These are phyloP conservation scores for Oligia fasciuncula DNA, from an alignment of 2,888 invertebrate species.

Conservation along the genomic window DNA sequence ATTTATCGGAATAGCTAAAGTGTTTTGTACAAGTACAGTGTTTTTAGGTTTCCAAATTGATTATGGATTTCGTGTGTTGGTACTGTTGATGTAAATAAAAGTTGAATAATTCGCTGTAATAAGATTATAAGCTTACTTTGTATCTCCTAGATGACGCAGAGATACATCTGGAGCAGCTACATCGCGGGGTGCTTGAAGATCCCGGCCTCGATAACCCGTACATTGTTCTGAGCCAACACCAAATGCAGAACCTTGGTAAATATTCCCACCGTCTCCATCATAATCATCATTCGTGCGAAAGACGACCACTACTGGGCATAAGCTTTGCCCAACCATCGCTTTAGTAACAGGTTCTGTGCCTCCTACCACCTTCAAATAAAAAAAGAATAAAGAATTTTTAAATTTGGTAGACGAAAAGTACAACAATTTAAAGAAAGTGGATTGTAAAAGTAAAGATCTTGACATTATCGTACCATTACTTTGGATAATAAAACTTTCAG, in stretches of 20 bases:
- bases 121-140: neutral
- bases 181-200: constrained; percentile 83
- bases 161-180: constrained; percentile 82
- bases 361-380: neutral
- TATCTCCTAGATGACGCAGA: constrained; percentile 80
- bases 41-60: neutral
- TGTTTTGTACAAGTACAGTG: neutral
- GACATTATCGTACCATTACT: constrained; percentile 17
- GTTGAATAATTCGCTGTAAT: neutral
- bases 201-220: constrained; percentile 81
- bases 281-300: neutral
- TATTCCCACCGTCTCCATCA: neutral
- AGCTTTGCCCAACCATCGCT: neutral
- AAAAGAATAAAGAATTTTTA: neutral
- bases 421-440: constrained; percentile 18
- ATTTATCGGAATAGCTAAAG: neutral
- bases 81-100: neutral
- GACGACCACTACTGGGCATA: neutral
- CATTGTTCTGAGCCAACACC: constrained; percentile 86
- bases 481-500: constrained; percentile 8
- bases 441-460: constrained; percentile 4
- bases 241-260: constrained; percentile 87
- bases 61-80: neutral
- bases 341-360: neutral
- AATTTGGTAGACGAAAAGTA: neutral